A percentile compares a stretch with the other conserved stretches of the same genome.
These are phyloP conservation scores for Xylocopa sonorina DNA, from an alignment of 1,140 invertebrate species.

Conservation along the genomic window DNA sequence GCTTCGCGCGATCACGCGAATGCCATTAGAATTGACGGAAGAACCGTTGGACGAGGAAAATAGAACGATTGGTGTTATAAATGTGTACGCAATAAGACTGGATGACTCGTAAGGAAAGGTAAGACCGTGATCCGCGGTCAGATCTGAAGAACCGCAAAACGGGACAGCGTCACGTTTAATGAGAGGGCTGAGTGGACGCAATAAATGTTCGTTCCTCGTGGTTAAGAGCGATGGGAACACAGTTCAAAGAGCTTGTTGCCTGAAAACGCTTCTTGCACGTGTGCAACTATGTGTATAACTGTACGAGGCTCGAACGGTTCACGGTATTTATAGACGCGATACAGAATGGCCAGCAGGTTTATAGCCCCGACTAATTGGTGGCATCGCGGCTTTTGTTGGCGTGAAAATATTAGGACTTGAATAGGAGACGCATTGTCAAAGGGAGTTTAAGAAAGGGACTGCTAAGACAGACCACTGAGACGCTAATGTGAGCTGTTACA, in stretches of 20 bases:
- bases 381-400: background rate
- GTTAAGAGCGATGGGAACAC: conserved; percentile 23
- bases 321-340: conserved; percentile 34
- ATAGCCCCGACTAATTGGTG: background rate
- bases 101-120: conserved; percentile 11
- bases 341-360: background rate
- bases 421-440: background rate
- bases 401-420: background rate
- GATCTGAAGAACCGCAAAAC: conserved; percentile 26
- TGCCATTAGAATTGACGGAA: background rate
- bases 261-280: conserved; percentile 37
- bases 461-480: no score
- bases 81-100: conserved; percentile 9
- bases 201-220: conserved; percentile 40
- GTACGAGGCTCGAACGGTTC: background rate
- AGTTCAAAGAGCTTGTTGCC: conserved; percentile 37
- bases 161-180: conserved; percentile 30
- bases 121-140: background rate
- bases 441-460: background rate
- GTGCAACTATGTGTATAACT: background rate
- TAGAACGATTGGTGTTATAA: background rate
- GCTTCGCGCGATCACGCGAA: fast-evolving
- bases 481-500: no score
- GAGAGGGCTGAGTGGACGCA: conserved; percentile 31
- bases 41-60: background rate